These are phyloP conservation scores for Huso huso DNA, from an alignment of 2,797 vertebrate species.

Conservation along the genomic window DNA sequence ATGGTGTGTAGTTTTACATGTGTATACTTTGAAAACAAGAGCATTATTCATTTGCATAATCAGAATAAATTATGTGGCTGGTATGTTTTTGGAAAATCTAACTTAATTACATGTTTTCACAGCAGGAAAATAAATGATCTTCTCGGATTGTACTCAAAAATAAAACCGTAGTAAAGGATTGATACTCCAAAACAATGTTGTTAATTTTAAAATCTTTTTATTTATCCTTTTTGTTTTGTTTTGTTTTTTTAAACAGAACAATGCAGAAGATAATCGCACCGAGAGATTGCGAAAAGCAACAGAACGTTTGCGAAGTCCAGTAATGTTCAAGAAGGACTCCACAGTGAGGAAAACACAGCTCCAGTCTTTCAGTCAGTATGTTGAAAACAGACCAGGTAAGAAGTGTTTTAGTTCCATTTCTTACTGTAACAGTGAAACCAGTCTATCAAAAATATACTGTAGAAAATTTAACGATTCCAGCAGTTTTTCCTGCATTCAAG, in stretches of 20 bases:
- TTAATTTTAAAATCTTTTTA: too few species aligned
- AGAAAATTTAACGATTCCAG: too few species aligned
- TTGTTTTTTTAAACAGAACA: constrained; percentile 57
- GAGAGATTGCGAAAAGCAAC: constrained; percentile 79
- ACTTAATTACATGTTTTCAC: constrained; percentile 60
- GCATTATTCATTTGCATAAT: constrained; percentile 68
- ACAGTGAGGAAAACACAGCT: constrained; percentile 92
- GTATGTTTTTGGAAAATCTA: constrained; percentile 65
- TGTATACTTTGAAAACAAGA: constrained; percentile 75
- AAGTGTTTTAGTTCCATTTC: too few species aligned
- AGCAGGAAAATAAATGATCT: not conserved
- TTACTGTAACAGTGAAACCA: too few species aligned
- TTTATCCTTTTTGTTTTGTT: too few species aligned
- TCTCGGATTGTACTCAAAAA: not conserved
- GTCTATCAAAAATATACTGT: too few species aligned
- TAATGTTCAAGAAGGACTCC: constrained; percentile 90
- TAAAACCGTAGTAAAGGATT: not conserved
- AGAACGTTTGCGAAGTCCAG: constrained; percentile 81
- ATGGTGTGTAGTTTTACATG: constrained; percentile 55
- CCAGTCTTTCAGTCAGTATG: constrained; percentile 95
- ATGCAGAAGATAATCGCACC: constrained; percentile 74
- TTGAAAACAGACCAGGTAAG: constrained; percentile 89
- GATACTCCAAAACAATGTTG: not conserved
- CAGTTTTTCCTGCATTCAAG: too few species aligned
- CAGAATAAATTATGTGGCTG: constrained; percentile 73